Base-by-base conservation (phyloP, 1,140 invertebrate species). In the Drosophila equinoxialis region DNA sequence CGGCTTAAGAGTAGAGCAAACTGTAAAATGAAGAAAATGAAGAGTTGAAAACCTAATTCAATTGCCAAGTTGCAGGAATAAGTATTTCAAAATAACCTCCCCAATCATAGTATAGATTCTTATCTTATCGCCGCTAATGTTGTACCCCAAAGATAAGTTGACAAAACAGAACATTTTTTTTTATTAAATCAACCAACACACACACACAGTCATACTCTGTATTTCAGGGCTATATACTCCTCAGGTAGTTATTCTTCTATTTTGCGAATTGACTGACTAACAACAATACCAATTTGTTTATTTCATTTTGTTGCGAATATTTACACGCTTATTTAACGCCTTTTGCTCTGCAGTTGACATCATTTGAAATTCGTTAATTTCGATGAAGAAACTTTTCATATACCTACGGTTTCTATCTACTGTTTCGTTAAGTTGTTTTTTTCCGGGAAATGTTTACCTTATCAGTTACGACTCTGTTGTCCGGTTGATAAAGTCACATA, bases 71-170 rank as follows among this genome's bases (percentile, higher is more conserved):
- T 39, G 37, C 37, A 39, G 11, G 37, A 39, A 39, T 39, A 11
- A 5, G 37, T 11, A 39, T 39, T 13, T 39, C 37, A 6, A 30
- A 30, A 30, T 6, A 30, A 30, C 30, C 30, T 30, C 37, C 37
- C 37, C 37, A 39, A 11, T 4, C 37, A 13, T 39, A 4, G 11
- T 5, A 5, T 39, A 11, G 37, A 37, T 48, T 8, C 17, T 68
- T 87, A 86, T 86, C 82, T 86, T 87, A 86, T 86, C 82, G 66
- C 41, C 63, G 33, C 59, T 20, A 45, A 45, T 45, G 42, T 45
- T 45, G 26, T 26, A 30, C 17, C 4, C 37, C 11, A 10, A 8
- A 79, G 83, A 86, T 86, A 87, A 87, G 66, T 63, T 81, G 62
- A 54, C 54, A 79, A 71, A 73, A 57, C 45, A 48, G 45, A 48